Base-by-base conservation (phyloP, 2,888 invertebrate genomes). In the Carabus problematicus region DNA sequence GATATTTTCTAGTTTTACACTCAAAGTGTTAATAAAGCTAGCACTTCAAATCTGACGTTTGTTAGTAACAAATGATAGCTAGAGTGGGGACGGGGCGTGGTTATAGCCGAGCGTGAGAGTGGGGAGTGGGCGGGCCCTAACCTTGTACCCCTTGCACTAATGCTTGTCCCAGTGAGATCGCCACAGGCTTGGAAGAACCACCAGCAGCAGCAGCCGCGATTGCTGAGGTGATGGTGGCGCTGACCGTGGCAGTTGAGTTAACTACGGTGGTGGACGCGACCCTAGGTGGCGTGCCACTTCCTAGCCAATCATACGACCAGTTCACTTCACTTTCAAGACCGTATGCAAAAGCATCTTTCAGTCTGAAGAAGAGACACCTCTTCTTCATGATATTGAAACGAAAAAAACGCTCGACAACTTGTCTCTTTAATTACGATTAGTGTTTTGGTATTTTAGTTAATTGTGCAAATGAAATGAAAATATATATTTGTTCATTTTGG, bases 131-230 rank as follows among this genome's bases (percentile, higher is more conserved):
- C 47, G 60, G 18, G 43, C 71, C 74, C 81, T 81, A 81, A 84
- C 84, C 84, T 84, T 84, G 83, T 70, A 83, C 81, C 74, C 80
- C 80, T 77, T 83, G 82, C 72, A 83, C 79, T 72, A 83, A 77
- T 72, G 81, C 82, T 74, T 82, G 82, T 71, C 82, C 81, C 73
- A 82, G 77, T 75, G 80, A 81, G 71, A 81, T 74, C 56, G 80
- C 75, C 70, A 78, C 69, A 69, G 76, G 71, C 59, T 73, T 72
- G 41, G 75, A 70, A 8, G 73, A 12, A 4, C 63, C 68, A 12
- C 49, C 70, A 12, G 52, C 55, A 11, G 52, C 49, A 2, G 52
- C 56, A 0, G 47, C 62, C 16, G 16, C 69, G 12, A 43, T 42
- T 12, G 58, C 56, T 9, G 61, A 29, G 54, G 71, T 73, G 59